These are phyloP conservation scores for Limnodromus scolopaceus DNA, from an alignment of 2,797 vertebrate genomes.

Conservation along the genomic window DNA sequence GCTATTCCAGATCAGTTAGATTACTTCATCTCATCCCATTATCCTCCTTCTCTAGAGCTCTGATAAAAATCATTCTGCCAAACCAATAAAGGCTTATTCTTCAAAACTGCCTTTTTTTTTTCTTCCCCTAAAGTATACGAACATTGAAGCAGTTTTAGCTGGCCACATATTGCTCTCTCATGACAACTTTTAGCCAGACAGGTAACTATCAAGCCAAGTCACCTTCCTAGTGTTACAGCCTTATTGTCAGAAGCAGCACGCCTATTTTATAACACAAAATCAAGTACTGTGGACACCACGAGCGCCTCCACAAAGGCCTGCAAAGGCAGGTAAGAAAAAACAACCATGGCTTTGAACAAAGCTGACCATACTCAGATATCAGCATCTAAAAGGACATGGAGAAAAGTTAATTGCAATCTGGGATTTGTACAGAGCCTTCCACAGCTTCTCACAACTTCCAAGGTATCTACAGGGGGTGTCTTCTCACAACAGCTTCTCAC, in stretches of 20 bases:
- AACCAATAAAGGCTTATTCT: conserved; percentile 5
- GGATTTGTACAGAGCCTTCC: neutral
- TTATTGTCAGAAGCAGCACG: neutral
- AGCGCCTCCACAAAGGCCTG: neutral
- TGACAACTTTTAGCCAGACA: neutral
- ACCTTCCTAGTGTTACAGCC: neutral
- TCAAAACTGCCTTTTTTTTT: neutral
- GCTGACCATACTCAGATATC: neutral
- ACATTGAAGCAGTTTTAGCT: neutral
- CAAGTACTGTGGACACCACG: neutral
- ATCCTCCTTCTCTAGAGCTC: neutral
- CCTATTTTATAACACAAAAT: neutral
- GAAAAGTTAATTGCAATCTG: neutral
- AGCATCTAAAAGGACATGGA: neutral
- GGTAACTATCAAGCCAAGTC: neutral
- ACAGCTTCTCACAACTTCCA: neutral
- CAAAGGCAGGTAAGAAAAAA: neutral
- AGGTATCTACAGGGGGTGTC: neutral
- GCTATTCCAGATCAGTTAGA: conserved; percentile 11
- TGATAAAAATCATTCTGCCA: neutral
- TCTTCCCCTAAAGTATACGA: neutral
- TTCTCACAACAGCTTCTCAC: neutral
- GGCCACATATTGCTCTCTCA: neutral
- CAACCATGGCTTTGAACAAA: neutral
- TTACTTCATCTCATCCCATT: conserved; percentile 22